Evolutionary conservation across 2,797 vertebrate genomes (phyloP), one percentile per base, ranked within the genome.

Genomic region (Meda fulgida): DNA sequence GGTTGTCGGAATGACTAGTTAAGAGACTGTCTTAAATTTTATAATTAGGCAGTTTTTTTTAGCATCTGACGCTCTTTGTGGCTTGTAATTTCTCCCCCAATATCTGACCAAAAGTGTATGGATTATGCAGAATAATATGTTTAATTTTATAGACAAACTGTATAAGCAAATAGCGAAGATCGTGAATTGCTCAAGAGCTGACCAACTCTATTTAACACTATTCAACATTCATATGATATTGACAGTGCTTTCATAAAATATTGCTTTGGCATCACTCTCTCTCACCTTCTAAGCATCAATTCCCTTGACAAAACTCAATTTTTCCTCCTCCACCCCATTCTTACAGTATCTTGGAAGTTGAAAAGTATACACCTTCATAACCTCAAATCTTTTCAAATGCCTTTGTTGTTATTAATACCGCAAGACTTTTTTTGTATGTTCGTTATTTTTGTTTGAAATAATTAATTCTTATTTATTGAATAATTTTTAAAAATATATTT

Each of bases 161-260:
- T 36, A 34, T 10, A 69, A 36, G 8, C 16, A 36, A 34, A 55
- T 8, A 48, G 2, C 0, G 69, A 73, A 51, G 2, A 55, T 55
- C 71, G 34, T 53, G 26, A 34, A 53, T 46, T 72, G 14, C 40
- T 46, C 7, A 65, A 18, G n/a, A 46, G n/a, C n/a, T 16, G n/a
- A 26, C n/a, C 8, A 18, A 16, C 26, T 65, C 5, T 29, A 18
- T 73, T 51, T 51, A 55, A n/a, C 6, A 14, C 18, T 73, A 29
- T 73, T 31, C 11, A 55, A 38, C 7, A 16, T 36, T 11, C 5
- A 8, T 26, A 18, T 40, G 7, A 78, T 77, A 58, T 38, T 60
- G 34, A 18, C 38, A 23, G 53, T 58, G 34, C 23, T 58, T 77
- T 77, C 14, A 40, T 77, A 38, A 77, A 77, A 77, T 77, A 38